Percentiles rank a stretch among this genome's conserved stretches.
Conservation (phyloP, 2,888 invertebrate genomes). For the Ditylenchus weischeri region DNA sequence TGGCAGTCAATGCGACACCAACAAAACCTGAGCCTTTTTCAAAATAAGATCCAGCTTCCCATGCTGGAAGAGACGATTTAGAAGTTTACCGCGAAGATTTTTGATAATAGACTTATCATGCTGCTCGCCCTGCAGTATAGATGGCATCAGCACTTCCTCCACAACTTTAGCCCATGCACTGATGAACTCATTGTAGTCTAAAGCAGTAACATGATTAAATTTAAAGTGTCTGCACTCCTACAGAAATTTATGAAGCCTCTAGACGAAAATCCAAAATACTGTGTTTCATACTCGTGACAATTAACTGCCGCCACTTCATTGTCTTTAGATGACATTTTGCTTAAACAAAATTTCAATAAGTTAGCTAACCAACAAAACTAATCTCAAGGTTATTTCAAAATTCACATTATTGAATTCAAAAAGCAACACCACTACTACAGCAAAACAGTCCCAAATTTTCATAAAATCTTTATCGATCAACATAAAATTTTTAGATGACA, state of each 20-base stretch:
- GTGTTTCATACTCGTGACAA: neutral
- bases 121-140: neutral
- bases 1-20: no score
- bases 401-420: no score
- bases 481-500: no score
- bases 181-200: constrained; percentile 9
- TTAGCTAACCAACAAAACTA: no score
- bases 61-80: constrained; percentile 7
- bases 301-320: no score
- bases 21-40: neutral
- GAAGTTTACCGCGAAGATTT: neutral
- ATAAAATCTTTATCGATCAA: no score
- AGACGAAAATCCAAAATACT: constrained; percentile 1
- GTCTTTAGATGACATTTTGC: no score
- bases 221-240: neutral
- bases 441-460: no score
- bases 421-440: no score
- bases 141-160: neutral
- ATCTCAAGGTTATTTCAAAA: no score
- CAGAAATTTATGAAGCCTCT: constrained; percentile 3
- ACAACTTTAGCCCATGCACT: neutral
- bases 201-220: neutral
- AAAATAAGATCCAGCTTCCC: constrained; percentile 1
- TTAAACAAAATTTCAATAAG: no score
- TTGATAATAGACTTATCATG: neutral